Evolutionary conservation across 1,140 invertebrate species (phyloP), one percentile per base, ranked within the genome.

Genomic region (Scaptomyza pallida): DNA sequence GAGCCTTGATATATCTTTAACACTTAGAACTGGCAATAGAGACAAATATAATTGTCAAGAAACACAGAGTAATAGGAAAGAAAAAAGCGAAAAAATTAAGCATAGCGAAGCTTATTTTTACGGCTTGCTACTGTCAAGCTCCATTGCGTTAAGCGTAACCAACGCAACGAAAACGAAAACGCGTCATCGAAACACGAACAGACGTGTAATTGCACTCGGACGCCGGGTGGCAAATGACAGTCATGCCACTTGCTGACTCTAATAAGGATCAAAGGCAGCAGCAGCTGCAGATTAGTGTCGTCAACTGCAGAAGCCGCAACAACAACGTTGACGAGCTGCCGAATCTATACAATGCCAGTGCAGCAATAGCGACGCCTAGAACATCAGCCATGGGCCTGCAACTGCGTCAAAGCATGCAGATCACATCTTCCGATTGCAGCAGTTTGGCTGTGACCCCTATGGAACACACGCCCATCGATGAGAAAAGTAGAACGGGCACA

Each of bases 231-330:
- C 48, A 47, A 63, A 12, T 10, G 30, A 35, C 65, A 77, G 81
- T 82, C 80, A 90, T 90, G 89, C 89, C 89, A 75, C 79, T 90
- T 80, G 89, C 89, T 65, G 89, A 90, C 74, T 90, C 82, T 35
- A 85, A 90, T 45, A 90, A 85, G 81, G 89, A 90, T 78, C 70
- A 89, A 33, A 75, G 89, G 60, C 88, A 90, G 71, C 82, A 88
- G 55, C 78, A 81, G 21, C 83, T 78, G 54, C 72, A 56, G 60
- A 45, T 56, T 17, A 47, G 52, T 17, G 54, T 35, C 30, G 47
- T 41, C 35, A 50, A 33, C 3, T 5, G 23, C 62, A 60, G 70
- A 47, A 41, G 10, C 44, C 55, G 47, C 51, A 74, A 74, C 60
- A 75, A 71, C 60, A 75, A 74, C 45, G 62, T 72, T 67, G 67